These are phyloP conservation scores for Pteronotus mesoamericanus DNA, from an alignment of 2,797 vertebrate genomes.

Conservation along the genomic window DNA sequence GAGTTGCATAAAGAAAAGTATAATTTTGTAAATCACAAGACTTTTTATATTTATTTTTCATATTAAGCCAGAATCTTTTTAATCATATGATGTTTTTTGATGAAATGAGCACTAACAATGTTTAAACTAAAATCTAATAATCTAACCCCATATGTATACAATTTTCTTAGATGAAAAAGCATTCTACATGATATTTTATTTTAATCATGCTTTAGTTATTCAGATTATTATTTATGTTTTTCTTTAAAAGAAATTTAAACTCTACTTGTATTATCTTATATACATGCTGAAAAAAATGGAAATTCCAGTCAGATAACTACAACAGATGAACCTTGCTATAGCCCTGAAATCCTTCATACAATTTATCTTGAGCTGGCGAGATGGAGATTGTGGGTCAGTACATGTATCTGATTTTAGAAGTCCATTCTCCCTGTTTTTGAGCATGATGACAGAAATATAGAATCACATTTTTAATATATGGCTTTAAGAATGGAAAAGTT, in stretches of 20 bases:
- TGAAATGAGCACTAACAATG: neutral
- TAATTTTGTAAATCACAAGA: neutral
- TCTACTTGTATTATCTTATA: neutral
- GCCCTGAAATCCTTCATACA: neutral
- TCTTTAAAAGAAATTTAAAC: neutral
- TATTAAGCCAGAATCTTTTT: neutral
- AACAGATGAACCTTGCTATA: neutral
- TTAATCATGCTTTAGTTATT: neutral
- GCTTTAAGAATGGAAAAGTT: conserved; percentile 31
- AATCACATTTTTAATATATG: conserved; percentile 37
- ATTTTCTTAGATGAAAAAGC: neutral
- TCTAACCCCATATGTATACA: neutral
- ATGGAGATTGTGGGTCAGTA: neutral
- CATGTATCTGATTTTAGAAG: conserved; percentile 29
- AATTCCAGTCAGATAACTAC: neutral
- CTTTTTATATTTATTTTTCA: neutral
- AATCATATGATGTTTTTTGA: neutral
- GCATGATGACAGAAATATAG: conserved; percentile 31
- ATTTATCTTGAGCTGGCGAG: conserved; percentile 9
- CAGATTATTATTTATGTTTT: neutral
- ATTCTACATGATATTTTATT: neutral
- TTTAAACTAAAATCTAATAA: neutral
- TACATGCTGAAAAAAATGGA: neutral
- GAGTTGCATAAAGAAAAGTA: neutral
- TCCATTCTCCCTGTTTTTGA: neutral